Conservation (phyloP, 35 echinoderm and acorn worm species). For the Strongylocentrotus purpuratus region DNA sequence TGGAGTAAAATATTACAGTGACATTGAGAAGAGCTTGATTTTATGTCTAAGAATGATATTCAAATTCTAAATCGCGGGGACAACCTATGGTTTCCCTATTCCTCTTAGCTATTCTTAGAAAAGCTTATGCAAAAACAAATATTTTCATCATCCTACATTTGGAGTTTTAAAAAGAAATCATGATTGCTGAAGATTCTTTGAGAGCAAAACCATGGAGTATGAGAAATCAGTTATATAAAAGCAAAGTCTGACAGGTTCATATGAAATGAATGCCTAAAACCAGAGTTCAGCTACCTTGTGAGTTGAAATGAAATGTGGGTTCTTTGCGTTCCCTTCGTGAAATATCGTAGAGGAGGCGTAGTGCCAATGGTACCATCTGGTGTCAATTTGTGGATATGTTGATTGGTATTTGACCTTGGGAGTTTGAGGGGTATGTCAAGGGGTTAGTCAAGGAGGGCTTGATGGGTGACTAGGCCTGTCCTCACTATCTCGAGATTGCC, state of each 20-base stretch:
- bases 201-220: not conserved
- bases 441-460: not conserved
- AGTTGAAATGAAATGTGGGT: not conserved
- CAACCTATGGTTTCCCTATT: not conserved
- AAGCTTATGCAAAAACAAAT: not conserved
- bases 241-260: not conserved
- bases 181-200: not conserved
- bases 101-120: not conserved
- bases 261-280: no score
- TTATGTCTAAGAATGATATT: no score
- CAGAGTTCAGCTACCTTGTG: no score
- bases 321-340: not conserved
- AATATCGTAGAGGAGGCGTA: not conserved
- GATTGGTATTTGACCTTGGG: conserved; percentile 42
- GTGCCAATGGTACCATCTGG: not conserved
- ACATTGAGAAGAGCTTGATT: no score
- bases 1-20: no score
- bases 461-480: not conserved
- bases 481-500: no score
- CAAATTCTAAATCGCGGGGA: no score
- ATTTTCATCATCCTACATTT: not conserved
- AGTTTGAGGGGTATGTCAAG: conserved; percentile 16
- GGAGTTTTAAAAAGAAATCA: not conserved
- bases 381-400: conserved; percentile 23
- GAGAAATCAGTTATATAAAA: not conserved